phyloP scores from a whole-genome alignment of 2,113 vertebrate species.

The Melanerpes aurifrons region DNA sequence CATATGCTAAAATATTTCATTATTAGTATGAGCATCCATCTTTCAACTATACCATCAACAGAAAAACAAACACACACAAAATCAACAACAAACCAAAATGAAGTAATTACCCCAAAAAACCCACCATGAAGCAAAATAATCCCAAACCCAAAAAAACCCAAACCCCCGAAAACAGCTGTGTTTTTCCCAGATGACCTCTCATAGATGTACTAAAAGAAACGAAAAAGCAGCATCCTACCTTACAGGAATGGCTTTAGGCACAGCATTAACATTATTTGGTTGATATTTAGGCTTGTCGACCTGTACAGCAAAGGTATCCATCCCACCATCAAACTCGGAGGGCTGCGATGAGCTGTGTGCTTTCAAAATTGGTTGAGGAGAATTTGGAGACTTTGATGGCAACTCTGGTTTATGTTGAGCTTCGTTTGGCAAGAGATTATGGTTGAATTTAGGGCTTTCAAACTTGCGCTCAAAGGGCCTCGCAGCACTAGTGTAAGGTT shows the following conservation, averaged over 20 bases:
- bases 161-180: not conserved
- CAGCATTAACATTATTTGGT: constrained; percentile 90
- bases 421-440: constrained; percentile 96
- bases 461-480: constrained; percentile 98
- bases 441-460: constrained; percentile 98
- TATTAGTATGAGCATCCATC: not conserved
- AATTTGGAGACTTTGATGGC: constrained; percentile 79
- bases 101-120: no score
- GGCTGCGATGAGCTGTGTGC: constrained; percentile 85
- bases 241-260: constrained; percentile 94
- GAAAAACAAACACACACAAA: not conserved
- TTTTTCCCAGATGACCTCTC: not conserved
- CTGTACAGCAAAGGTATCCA: constrained; percentile 90
- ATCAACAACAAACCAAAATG: no score
- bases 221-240: constrained; percentile 80
- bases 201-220: not conserved
- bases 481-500: constrained; percentile 90
- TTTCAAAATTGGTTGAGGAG: constrained; percentile 78
- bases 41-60: not conserved
- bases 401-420: constrained; percentile 84
- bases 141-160: no score
- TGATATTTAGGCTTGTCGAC: constrained; percentile 93
- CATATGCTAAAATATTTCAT: not conserved
- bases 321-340: constrained; percentile 87
- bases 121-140: no score